Conservation (phyloP, 1,140 invertebrate species). For the Gonioctena quinquepunctata region DNA sequence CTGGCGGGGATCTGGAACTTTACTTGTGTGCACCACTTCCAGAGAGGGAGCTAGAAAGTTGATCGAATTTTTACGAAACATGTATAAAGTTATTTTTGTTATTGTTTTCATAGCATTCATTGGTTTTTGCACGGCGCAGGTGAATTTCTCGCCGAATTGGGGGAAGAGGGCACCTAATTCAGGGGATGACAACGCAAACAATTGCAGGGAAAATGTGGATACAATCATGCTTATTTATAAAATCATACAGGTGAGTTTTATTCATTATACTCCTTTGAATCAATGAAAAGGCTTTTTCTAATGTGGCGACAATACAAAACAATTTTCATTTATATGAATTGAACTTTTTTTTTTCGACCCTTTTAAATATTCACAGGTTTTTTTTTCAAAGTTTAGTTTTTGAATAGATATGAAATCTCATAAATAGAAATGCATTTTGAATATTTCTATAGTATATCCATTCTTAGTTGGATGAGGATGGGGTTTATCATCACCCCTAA, state of each 20-base stretch:
- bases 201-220: conserved; percentile 45
- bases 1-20: not conserved
- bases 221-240: conserved; percentile 48
- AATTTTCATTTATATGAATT: too few relatives aligned
- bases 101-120: conserved; percentile 21
- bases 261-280: too few relatives aligned
- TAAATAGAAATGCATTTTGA: too few relatives aligned
- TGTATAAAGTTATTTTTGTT: conserved; percentile 10
- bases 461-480: too few relatives aligned
- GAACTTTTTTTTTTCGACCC: too few relatives aligned
- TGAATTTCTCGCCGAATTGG: conserved; percentile 49
- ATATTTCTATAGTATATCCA: too few relatives aligned
- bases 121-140: conserved; percentile 40
- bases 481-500: too few relatives aligned
- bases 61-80: not conserved
- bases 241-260: conserved; percentile 42
- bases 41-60: not conserved
- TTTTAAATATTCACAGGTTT: not conserved
- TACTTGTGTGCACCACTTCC: not conserved
- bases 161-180: conserved; percentile 40
- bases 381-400: not conserved
- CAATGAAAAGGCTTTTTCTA: too few relatives aligned
- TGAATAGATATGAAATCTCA: too few relatives aligned
- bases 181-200: conserved; percentile 32
- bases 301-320: too few relatives aligned